phyloP scores from a whole-genome alignment of 1,140 invertebrate species.

The Leptinotarsa texana region DNA sequence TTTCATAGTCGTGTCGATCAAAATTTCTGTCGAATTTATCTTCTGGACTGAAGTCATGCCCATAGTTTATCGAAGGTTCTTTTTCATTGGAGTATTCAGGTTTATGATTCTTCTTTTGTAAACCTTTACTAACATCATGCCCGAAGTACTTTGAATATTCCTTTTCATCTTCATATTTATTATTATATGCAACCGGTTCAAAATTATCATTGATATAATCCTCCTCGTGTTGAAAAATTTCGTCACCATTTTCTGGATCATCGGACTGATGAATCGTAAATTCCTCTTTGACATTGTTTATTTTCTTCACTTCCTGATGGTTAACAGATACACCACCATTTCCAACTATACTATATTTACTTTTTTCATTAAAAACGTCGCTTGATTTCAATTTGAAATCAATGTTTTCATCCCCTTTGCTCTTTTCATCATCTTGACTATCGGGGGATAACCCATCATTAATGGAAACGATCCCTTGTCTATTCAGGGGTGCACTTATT shows the following conservation, averaged over 20 bases:
- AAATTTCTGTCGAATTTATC: not conserved
- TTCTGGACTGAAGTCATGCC: not conserved
- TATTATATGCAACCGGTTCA: conserved; percentile 51
- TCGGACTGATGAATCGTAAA: not conserved
- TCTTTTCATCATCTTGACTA: not conserved
- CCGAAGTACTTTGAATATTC: not conserved
- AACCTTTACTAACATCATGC: not conserved
- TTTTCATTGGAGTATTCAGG: not conserved
- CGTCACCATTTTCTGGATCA: not conserved
- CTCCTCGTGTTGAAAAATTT: conserved; percentile 26
- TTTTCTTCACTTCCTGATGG: conserved; percentile 13
- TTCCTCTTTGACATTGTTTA: conserved; percentile 21
- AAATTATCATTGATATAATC: conserved; percentile 65
- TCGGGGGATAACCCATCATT: conserved; percentile 45
- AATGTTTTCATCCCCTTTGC: not conserved
- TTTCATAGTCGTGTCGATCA: not conserved
- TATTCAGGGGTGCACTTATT: conserved; percentile 1
- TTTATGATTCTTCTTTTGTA: conserved; percentile 11
- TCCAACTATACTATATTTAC: conserved; percentile 37
- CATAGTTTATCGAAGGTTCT: not conserved
- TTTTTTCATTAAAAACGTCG: conserved; percentile 33
- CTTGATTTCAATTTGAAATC: conserved; percentile 15
- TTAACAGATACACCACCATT: not conserved
- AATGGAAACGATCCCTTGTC: conserved; percentile 44
- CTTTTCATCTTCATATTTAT: conserved; percentile 14